phyloP scores from a whole-genome alignment of 1,140 invertebrate genomes.

The Lasioglossum baleicum region DNA sequence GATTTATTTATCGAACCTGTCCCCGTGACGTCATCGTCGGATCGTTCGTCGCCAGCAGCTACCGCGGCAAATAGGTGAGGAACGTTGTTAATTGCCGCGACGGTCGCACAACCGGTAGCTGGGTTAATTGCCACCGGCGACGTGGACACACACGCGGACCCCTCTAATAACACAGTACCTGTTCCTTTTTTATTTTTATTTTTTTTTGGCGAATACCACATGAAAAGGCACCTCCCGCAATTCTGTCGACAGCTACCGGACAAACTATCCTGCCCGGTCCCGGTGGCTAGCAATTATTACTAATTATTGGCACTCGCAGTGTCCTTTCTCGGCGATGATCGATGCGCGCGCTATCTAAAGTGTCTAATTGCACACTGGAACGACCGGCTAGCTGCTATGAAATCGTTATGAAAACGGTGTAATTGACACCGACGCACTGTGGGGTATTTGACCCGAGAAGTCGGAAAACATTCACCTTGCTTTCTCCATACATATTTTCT shows the following conservation, averaged over 20 bases:
- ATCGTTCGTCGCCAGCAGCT: conserved; percentile 6
- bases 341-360: background rate
- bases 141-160: conserved; percentile 14
- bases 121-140: conserved; percentile 56
- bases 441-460: too few relatives aligned
- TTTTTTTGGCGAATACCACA: background rate
- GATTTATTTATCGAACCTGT: conserved; percentile 37
- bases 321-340: conserved; percentile 23
- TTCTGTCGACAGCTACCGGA: background rate
- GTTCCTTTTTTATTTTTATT: background rate
- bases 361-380: conserved; percentile 9
- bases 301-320: conserved; percentile 22
- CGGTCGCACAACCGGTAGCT: conserved; percentile 48
- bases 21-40: conserved; percentile 41
- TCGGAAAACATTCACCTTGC: too few relatives aligned
- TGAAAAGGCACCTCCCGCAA: conserved; percentile 27
- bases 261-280: background rate
- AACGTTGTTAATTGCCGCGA: conserved; percentile 63
- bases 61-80: conserved; percentile 48
- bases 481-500: too few relatives aligned
- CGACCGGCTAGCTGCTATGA: background rate
- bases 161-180: conserved; percentile 46
- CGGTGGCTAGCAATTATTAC: background rate
- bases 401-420: conserved; percentile 2
- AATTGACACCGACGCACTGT: too few relatives aligned